Evolutionary conservation across 2,113 vertebrate species (phyloP), one percentile per base, ranked within the genome.

Genomic region (Tychaedon coryphoeus): DNA sequence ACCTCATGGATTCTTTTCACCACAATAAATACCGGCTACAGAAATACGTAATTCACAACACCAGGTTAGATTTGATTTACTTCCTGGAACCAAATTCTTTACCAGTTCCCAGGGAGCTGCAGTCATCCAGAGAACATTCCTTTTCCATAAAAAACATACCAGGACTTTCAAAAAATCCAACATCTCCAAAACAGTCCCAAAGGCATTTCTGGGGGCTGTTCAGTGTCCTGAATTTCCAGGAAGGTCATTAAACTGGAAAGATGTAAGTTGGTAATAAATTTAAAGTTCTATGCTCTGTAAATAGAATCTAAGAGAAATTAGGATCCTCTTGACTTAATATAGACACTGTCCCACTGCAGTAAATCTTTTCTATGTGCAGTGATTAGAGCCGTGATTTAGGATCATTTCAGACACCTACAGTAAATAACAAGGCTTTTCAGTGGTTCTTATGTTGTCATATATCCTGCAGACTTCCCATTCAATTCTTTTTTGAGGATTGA

Each of bases 321-420:
- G 25, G 50, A 96, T 61, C 42, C 19, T 76, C 38, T 82, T 79
- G 56, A 72, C 71, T 82, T 88, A 42, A 62, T 47, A 50, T 6
- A 66, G 67, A 38, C 50, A 45, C 28, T 22, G 57, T 66, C 64
- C 70, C 26, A 12, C 3, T 29, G 45, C 74, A 82, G 74, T 88
- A 88, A 92, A 94, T 79, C 67, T 54, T 70, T 70, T 34, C 76
- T 58, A 45, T 76, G 25, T 58, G 61, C 38, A 34, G 42, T 83
- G 78, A 90, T 90, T 79, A 57, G 53, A 91, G 65, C 26, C 12
- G 56, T 88, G 74, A 92, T 94, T 96, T 90, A 90, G 25, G 51
- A 69, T 65, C 8, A 31, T 33, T 88, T 69, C 74, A 92, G 36
- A 76, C 85, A 50, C 24, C 45, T 16, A 9, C 74, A 34, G 50